Percentiles rank a stretch among this genome's conserved stretches.
These are phyloP conservation scores for Sitta europaea DNA, from an alignment of 2,113 vertebrate species.

Conservation along the genomic window DNA sequence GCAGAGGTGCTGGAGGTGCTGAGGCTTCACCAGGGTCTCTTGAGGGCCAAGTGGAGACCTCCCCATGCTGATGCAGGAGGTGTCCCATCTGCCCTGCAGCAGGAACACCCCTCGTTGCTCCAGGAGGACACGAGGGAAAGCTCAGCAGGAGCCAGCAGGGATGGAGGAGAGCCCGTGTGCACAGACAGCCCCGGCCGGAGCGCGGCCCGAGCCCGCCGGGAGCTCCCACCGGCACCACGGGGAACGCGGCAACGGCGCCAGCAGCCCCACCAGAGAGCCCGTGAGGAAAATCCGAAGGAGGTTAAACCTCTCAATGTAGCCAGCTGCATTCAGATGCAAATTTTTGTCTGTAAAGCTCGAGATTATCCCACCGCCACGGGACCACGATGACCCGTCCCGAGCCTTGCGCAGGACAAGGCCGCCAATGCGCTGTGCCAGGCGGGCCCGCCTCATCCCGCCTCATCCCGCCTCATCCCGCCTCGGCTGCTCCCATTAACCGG, in stretches of 20 bases:
- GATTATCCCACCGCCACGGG: not conserved
- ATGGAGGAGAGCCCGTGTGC: fast-evolving
- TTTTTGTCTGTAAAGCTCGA: not conserved
- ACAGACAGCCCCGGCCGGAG: too few relatives aligned
- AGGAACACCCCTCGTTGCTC: fast-evolving
- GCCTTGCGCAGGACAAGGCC: not conserved
- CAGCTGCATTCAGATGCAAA: not conserved
- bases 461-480: not conserved
- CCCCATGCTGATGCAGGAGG: not conserved
- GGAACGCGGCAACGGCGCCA: too few relatives aligned
- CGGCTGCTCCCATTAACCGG: not conserved
- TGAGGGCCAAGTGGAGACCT: fast-evolving
- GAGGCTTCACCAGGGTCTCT: fast-evolving
- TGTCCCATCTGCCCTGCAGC: fast-evolving
- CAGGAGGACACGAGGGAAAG: not conserved
- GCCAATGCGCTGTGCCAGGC: not conserved
- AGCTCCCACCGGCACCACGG: not conserved
- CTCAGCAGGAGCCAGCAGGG: not conserved
- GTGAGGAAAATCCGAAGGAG: not conserved
- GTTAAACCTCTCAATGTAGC: not conserved
- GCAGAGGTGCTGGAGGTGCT: not conserved
- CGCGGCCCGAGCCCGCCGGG: too few relatives aligned
- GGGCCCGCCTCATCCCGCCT: not conserved
- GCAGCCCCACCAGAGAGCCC: not conserved
- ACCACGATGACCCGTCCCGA: not conserved